Conservation (phyloP, 2,888 invertebrate species). For the Apodemia mormo region DNA sequence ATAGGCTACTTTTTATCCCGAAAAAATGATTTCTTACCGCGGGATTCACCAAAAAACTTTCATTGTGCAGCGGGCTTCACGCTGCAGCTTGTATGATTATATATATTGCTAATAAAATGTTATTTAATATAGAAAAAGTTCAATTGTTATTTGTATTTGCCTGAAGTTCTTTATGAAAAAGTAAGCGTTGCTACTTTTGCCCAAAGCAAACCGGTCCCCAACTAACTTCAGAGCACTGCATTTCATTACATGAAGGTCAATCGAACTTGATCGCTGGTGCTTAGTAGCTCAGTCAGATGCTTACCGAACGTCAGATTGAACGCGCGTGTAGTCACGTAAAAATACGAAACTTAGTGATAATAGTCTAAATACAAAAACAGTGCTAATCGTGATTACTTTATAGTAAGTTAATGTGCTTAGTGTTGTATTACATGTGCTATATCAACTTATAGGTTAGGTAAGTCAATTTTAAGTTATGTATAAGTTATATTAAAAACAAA, state of each 20-base stretch:
- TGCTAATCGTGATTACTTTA: constrained; percentile 19
- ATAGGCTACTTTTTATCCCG: no score
- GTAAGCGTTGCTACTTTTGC: constrained; percentile 62
- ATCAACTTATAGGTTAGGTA: constrained; percentile 31
- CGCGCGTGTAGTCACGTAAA: constrained; percentile 41
- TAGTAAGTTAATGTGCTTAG: constrained; percentile 9
- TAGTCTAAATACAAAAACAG: constrained; percentile 49
- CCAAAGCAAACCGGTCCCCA: constrained; percentile 70
- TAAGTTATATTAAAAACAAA: constrained; percentile 10
- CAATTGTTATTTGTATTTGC: background rate
- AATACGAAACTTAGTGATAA: constrained; percentile 33
- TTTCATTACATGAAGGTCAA: constrained; percentile 73
- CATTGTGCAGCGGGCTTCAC: no score
- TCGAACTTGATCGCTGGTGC: constrained; percentile 35
- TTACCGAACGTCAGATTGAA: constrained; percentile 39
- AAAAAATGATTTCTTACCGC: no score
- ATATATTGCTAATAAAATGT: no score
- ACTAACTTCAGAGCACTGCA: constrained; percentile 65
- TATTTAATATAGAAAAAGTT: no score
- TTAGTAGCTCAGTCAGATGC: constrained; percentile 48
- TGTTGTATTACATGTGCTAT: background rate
- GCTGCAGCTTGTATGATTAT: no score
- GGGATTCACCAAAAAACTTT: no score
- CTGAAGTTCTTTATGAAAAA: constrained; percentile 41
- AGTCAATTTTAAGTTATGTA: background rate